phyloP scores from a whole-genome alignment of 2,888 invertebrate species.

The Ormia ochracea region DNA sequence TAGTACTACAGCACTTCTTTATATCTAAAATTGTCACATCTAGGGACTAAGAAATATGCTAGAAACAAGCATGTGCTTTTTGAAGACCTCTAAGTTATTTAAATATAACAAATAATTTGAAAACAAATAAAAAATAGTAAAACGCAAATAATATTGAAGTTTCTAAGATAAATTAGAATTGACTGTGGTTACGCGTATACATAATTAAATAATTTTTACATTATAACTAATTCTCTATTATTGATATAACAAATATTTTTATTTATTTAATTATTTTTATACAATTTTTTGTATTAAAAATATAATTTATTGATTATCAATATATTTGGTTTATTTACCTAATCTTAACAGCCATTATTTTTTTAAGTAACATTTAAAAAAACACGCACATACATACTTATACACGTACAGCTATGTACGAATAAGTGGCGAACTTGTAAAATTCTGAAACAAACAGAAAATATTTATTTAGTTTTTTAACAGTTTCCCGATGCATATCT shows the following conservation, averaged over 20 bases:
- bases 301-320: neutral
- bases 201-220: neutral
- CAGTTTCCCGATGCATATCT: too few species aligned
- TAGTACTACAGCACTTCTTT: neutral
- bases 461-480: too few species aligned
- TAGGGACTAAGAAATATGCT: constrained; percentile 46
- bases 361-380: constrained; percentile 14
- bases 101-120: neutral
- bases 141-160: constrained; percentile 14
- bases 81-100: neutral
- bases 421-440: neutral
- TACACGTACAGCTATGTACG: neutral
- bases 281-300: neutral
- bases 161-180: constrained; percentile 42
- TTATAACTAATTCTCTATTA: neutral
- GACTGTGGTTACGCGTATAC: constrained; percentile 23
- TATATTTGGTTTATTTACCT: constrained; percentile 44
- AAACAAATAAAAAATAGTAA: constrained; percentile 6
- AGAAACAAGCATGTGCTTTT: constrained; percentile 56
- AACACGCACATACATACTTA: neutral
- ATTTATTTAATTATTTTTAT: constrained; percentile 1
- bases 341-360: constrained; percentile 59
- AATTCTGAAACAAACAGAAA: neutral
- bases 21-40: constrained; percentile 39
- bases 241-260: constrained; percentile 28